These are phyloP conservation scores for Oscheius sp. DNA, from an alignment of 2,888 invertebrate species.

Conservation along the genomic window DNA sequence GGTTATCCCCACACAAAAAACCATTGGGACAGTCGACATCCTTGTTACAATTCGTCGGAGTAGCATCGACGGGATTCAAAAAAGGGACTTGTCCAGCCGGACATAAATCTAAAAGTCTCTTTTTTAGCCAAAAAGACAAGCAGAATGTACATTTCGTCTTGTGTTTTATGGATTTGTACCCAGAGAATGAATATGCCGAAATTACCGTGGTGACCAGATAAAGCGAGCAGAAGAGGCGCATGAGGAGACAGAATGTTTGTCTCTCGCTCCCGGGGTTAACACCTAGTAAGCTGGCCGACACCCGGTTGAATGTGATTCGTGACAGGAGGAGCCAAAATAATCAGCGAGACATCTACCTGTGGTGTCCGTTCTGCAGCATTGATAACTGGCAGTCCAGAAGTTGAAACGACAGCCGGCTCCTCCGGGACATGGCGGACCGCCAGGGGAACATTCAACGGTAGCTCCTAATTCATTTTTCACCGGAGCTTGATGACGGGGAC, in stretches of 20 bases:
- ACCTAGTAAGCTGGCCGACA: slow-evolving; percentile 26
- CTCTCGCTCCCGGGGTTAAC: slow-evolving; percentile 12
- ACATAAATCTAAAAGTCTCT: slow-evolving; percentile 48
- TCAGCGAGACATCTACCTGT: slow-evolving; percentile 28
- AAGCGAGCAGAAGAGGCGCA: slow-evolving; percentile 15
- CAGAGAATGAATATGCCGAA: background rate
- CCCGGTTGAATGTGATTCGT: slow-evolving; percentile 22
- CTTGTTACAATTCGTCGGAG: slow-evolving; percentile 38
- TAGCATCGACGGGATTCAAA: slow-evolving; percentile 37
- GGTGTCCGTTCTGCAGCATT: slow-evolving; percentile 56
- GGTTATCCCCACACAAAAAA: slow-evolving; percentile 37
- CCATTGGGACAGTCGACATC: slow-evolving; percentile 36
- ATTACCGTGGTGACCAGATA: slow-evolving; percentile 17
- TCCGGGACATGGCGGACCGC: slow-evolving; percentile 44
- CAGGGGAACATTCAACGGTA: slow-evolving; percentile 21
- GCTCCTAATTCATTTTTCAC: slow-evolving; percentile 27
- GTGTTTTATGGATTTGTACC: background rate
- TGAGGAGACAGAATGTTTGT: slow-evolving; percentile 20
- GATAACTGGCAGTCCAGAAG: slow-evolving; percentile 63
- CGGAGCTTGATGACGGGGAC: slow-evolving; percentile 42
- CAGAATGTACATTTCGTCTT: background rate
- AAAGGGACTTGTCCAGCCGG: slow-evolving; percentile 52
- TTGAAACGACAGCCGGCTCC: slow-evolving; percentile 58
- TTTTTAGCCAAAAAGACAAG: background rate
- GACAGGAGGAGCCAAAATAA: slow-evolving; percentile 5